Evolutionary conservation across 2,797 vertebrate genomes (phyloP).

Genomic region (Enteromius viviparus): DNA sequence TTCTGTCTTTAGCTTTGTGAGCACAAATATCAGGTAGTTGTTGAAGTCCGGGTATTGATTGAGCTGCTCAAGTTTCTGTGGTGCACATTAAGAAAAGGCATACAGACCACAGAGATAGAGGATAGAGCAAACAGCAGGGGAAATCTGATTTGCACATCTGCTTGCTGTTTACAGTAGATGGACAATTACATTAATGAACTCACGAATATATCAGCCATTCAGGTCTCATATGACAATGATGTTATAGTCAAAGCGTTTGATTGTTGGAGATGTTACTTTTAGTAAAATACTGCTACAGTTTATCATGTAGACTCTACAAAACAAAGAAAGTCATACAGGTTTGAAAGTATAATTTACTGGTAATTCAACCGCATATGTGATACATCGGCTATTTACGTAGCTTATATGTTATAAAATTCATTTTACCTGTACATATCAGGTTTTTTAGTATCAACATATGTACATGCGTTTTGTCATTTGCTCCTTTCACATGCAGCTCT

Average conservation of each 20-base stretch:
- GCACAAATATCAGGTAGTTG: constrained; percentile 98
- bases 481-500: background rate
- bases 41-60: constrained; percentile 99
- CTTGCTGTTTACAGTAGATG: constrained; percentile 3
- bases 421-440: background rate
- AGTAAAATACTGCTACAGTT: background rate
- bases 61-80: constrained; percentile 96
- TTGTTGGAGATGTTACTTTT: background rate
- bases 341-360: background rate
- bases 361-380: no score
- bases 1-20: constrained; percentile 97
- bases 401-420: background rate
- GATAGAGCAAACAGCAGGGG: background rate
- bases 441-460: background rate
- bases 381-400: background rate
- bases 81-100: constrained; percentile 80
- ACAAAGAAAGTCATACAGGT: background rate
- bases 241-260: background rate
- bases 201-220: background rate
- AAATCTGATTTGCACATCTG: background rate
- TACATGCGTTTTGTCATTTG: background rate
- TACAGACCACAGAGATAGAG: constrained; percentile 5
- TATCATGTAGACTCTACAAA: background rate
- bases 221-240: background rate
- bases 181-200: background rate